Conservation (phyloP, 2,888 invertebrate genomes). For the Drosophila lutescens region DNA sequence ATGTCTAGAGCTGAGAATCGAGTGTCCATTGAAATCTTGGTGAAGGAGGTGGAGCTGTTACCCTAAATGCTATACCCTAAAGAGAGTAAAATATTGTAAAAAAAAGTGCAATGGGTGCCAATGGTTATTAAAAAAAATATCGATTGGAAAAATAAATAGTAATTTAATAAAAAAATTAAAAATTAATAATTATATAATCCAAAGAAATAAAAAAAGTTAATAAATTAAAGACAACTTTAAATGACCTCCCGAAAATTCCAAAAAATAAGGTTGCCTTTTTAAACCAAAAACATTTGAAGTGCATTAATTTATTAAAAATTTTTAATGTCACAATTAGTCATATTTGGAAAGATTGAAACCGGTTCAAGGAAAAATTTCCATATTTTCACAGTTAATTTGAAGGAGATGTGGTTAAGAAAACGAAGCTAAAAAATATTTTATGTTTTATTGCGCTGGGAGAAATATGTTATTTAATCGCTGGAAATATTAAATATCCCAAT, state of each 20-base stretch:
- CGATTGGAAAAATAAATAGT: no score
- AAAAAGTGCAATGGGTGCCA: no score
- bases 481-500: background rate
- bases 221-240: no score
- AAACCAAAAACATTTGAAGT: no score
- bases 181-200: no score
- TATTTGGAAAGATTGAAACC: background rate
- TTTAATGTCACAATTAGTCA: background rate
- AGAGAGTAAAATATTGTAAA: no score
- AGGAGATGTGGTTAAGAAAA: background rate
- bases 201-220: no score
- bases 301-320: background rate
- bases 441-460: background rate
- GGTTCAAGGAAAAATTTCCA: background rate
- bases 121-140: no score
- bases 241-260: no score
- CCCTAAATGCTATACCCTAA: no score
- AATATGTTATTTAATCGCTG: background rate
- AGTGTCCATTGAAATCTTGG: conserved; percentile 1
- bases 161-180: no score
- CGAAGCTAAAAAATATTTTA: background rate
- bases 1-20: conserved; percentile 7
- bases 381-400: background rate
- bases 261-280: no score
- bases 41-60: background rate